These are phyloP conservation scores for Xiphophorus couchianus DNA, from an alignment of 2,113 vertebrate genomes.

Conservation along the genomic window DNA sequence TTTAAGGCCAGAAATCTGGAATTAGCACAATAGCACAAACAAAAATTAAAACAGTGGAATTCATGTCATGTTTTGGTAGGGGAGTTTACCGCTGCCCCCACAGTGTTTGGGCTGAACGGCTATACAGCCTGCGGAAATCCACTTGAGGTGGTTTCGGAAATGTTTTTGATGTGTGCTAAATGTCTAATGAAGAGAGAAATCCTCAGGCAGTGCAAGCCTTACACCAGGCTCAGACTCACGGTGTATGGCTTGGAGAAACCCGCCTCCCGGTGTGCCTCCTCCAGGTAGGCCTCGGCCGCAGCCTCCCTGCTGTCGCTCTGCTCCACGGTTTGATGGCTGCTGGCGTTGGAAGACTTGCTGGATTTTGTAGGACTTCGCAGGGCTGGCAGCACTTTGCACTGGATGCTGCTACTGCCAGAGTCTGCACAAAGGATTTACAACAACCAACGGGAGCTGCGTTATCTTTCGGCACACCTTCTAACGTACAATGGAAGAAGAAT, in stretches of 20 bases:
- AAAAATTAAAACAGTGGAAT: not conserved
- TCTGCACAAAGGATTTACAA: slow-evolving; percentile 60
- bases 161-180: too few species aligned
- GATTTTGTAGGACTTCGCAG: slow-evolving; percentile 67
- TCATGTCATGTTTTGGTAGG: not conserved
- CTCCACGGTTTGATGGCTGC: slow-evolving; percentile 22
- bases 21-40: not conserved
- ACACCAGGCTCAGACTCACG: slow-evolving; percentile 64
- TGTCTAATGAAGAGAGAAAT: not conserved
- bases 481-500: not conserved
- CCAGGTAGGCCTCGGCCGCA: slow-evolving; percentile 77
- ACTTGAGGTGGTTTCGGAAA: not conserved
- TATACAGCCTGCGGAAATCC: not conserved
- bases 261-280: slow-evolving; percentile 80
- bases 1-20: not conserved
- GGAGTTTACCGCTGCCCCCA: too few species aligned
- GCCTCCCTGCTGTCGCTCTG: slow-evolving; percentile 68
- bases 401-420: slow-evolving; percentile 48
- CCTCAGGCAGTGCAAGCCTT: not conserved
- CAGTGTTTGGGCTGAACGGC: not conserved
- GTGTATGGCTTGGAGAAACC: slow-evolving; percentile 79
- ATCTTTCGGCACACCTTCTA: not conserved
- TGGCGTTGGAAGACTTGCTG: slow-evolving; percentile 55
- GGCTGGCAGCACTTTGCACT: slow-evolving; percentile 70
- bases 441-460: not conserved